A percentile compares a stretch with the other conserved stretches of the same genome.
Conservation (phyloP, 2,888 invertebrate genomes). For the Tachystola acroxantha region DNA sequence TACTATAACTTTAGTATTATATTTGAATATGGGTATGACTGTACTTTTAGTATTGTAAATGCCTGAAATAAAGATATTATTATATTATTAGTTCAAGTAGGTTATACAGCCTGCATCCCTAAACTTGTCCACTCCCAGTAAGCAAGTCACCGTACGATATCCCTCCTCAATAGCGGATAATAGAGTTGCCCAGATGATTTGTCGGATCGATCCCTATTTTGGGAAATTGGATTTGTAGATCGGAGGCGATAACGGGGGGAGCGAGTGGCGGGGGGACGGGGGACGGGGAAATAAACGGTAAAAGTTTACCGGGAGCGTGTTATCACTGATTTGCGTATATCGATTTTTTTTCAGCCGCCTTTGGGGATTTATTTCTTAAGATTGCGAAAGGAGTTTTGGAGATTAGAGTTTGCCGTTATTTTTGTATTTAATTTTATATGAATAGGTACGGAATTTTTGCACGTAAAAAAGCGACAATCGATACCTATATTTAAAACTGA, state of each 20-base stretch:
- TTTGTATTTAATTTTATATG: neutral
- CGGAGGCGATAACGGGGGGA: slow-evolving; percentile 56
- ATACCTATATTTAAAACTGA: neutral
- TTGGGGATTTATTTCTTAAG: slow-evolving; percentile 46
- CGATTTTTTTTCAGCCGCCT: slow-evolving; percentile 51
- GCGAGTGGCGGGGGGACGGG: slow-evolving; percentile 25
- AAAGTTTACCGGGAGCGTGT: slow-evolving; percentile 57
- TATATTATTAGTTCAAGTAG: too few species aligned
- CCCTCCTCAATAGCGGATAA: slow-evolving; percentile 33
- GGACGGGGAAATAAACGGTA: slow-evolving; percentile 45
- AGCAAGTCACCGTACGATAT: slow-evolving; percentile 33
- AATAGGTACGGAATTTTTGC: neutral
- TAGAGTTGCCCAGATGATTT: slow-evolving; percentile 75
- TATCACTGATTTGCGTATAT: slow-evolving; percentile 75
- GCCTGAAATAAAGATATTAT: too few species aligned
- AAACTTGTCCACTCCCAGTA: slow-evolving; percentile 13
- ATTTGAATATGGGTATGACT: too few species aligned
- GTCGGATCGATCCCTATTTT: slow-evolving; percentile 78
- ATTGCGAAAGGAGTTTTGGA: slow-evolving; percentile 5
- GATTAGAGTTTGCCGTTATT: neutral
- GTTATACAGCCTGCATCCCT: too few species aligned
- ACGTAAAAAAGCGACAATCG: neutral
- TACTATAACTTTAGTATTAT: too few species aligned
- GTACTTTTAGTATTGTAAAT: too few species aligned
- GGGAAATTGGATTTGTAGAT: slow-evolving; percentile 80